Evolutionary conservation across 2,888 invertebrate species (phyloP).

Genomic region (Oegoconia quadripuncta): DNA sequence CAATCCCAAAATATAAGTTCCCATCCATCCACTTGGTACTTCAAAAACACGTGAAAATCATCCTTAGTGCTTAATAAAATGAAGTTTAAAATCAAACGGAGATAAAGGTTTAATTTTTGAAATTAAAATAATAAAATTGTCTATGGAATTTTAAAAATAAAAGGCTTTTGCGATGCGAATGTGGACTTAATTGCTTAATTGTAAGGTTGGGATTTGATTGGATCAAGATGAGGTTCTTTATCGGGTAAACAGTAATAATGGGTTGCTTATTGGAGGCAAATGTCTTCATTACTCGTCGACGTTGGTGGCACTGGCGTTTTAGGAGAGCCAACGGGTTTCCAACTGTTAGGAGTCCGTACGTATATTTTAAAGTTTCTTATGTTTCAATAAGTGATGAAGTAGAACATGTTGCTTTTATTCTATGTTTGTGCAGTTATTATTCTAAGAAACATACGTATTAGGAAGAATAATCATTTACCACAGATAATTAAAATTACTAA

Average conservation of each 20-base stretch:
- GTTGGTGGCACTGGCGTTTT: constrained; percentile 63
- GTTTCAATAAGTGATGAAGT: too few relatives aligned
- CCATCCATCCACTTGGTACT: too few relatives aligned
- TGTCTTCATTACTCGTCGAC: constrained; percentile 60
- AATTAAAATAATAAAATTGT: constrained; percentile 9
- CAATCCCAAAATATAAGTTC: too few relatives aligned
- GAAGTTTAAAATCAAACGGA: background rate
- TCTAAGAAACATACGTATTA: too few relatives aligned
- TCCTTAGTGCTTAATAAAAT: background rate
- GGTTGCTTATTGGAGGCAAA: constrained; percentile 50
- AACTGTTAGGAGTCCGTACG: constrained; percentile 2
- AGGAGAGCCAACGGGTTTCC: background rate
- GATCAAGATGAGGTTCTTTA: constrained; percentile 33
- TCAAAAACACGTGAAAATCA: constrained; percentile 3
- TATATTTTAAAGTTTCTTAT: too few relatives aligned
- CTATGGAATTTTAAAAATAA: constrained; percentile 5
- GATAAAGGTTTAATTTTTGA: background rate
- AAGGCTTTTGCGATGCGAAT: background rate
- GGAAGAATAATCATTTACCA: too few relatives aligned
- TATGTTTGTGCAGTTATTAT: too few relatives aligned
- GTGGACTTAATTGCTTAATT: background rate
- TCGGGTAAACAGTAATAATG: constrained; percentile 44
- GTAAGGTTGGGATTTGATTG: constrained; percentile 6
- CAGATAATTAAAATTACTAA: too few relatives aligned
- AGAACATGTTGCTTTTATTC: too few relatives aligned